Evolutionary conservation across 2,113 vertebrate species (phyloP).

Genomic region (Taxidea taxus): DNA sequence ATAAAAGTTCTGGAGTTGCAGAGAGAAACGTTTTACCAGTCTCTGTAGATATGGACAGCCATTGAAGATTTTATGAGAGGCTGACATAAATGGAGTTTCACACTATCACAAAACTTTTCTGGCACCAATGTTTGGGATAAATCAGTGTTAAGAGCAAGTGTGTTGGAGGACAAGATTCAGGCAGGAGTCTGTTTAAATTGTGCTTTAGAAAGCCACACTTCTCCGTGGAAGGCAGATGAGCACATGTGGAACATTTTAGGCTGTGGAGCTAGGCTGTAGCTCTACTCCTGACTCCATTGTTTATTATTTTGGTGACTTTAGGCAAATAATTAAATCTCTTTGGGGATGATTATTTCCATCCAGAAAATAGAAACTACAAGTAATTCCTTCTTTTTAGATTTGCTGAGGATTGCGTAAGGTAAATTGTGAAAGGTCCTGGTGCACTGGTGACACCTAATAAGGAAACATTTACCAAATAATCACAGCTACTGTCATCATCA

Average conservation of each 20-base stretch:
- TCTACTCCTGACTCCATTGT: background rate
- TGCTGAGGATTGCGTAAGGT: background rate
- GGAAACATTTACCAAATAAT: background rate
- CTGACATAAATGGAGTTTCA: background rate
- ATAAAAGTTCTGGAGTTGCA: background rate
- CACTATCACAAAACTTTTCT: background rate
- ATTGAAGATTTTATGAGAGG: background rate
- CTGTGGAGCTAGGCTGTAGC: background rate
- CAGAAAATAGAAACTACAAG: background rate
- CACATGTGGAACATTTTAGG: background rate
- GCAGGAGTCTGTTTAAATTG: background rate
- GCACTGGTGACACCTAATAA: background rate
- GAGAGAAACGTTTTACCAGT: background rate
- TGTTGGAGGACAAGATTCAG: background rate
- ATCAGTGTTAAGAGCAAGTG: background rate
- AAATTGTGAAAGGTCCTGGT: background rate
- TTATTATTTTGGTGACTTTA: background rate
- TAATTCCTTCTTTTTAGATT: background rate
- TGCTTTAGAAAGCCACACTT: background rate
- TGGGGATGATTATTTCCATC: background rate
- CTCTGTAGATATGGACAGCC: background rate
- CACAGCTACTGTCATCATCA: background rate
- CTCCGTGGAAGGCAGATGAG: background rate
- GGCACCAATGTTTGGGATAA: background rate
- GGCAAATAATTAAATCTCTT: background rate